Evolutionary conservation across 2,888 invertebrate genomes (phyloP), one percentile per base, ranked within the genome.

Genomic region (Hoplodrina blanda): DNA sequence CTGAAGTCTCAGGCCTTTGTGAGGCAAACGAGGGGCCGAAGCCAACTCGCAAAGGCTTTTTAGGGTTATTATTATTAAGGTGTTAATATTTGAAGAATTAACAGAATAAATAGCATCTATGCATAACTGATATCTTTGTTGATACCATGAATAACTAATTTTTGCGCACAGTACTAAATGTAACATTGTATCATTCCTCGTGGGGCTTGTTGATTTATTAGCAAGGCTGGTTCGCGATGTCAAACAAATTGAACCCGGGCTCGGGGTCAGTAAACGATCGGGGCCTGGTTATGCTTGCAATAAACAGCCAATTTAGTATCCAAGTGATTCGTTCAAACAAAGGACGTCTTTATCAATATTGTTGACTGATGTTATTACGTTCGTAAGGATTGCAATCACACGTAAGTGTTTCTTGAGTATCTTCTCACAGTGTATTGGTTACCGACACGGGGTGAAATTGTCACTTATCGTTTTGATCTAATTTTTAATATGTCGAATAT

Each of bases 241-340:
- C 56, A 69, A 75, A 76, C 69, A 56, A 69, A 75, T 64, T 76
- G 63, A 76, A 68, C 62, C 37, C 6, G 4, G 41, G n/a, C 20
- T 15, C 17, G 61, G 49, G 75, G 68, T 76, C 76, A 76, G 55
- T 25, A 41, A 49, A 56, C 53, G 41, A 61, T 33, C 52, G 49
- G 33, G 49, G 46, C 33, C 46, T 57, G n/a, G 11, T 41, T 41
- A 41, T 41, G 52, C 61, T 75, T 57, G 67, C 57, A 61, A 56
- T 63, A 33, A 33, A 52, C 52, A 30, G 49, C 11, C 63, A 75
- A 64, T 75, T 76, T 56, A 75, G 76, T 76, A 17, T 60, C 8
- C 46, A 25, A 64, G 52, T 61, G 41, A 61, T 30, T 53, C 56
- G 52, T 52, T 20, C 20, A 49, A 49, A 52, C 52, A 56, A 41